phyloP scores from a whole-genome alignment of 2,888 invertebrate genomes.

The Spisula solida region DNA sequence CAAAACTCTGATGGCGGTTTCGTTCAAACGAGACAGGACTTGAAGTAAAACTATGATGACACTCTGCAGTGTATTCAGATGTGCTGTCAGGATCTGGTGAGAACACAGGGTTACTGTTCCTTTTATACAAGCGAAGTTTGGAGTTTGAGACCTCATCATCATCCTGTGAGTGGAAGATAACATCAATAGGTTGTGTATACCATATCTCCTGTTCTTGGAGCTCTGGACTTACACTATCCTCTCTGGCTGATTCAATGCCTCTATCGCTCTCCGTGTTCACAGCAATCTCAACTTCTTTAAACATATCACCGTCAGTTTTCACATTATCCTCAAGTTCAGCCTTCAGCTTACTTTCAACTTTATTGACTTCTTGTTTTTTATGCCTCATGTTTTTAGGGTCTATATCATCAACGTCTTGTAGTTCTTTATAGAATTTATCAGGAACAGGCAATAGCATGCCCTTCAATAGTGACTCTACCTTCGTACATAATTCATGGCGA shows the following conservation, averaged over 20 bases:
- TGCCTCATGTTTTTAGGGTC: slow-evolving; percentile 44
- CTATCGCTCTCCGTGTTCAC: not conserved
- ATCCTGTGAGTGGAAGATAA: slow-evolving; percentile 70
- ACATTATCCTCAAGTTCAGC: not conserved
- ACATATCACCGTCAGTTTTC: not conserved
- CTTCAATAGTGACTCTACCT: slow-evolving; percentile 77
- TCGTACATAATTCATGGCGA: slow-evolving; percentile 73
- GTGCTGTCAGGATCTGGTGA: slow-evolving; percentile 49
- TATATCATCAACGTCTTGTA: slow-evolving; percentile 64
- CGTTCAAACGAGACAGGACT: slow-evolving; percentile 56
- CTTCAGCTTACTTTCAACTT: not conserved
- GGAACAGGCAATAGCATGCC: slow-evolving; percentile 73
- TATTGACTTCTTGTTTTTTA: slow-evolving; percentile 15
- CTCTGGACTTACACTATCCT: slow-evolving; percentile 75
- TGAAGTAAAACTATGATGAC: slow-evolving; percentile 43
- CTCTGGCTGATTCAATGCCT: slow-evolving; percentile 30
- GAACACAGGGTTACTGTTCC: slow-evolving; percentile 75
- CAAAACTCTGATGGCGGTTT: slow-evolving; percentile 35
- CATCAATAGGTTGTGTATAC: slow-evolving; percentile 82
- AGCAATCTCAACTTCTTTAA: not conserved
- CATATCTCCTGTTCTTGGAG: slow-evolving; percentile 81
- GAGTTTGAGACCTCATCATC: slow-evolving; percentile 61
- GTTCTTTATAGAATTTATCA: slow-evolving; percentile 67
- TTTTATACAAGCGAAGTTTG: slow-evolving; percentile 78
- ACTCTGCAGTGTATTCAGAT: slow-evolving; percentile 27